A percentile compares a stretch with the other conserved stretches of the same genome.
Conservation (phyloP, 1,140 invertebrate species). For the Arctopsyche grandis region DNA sequence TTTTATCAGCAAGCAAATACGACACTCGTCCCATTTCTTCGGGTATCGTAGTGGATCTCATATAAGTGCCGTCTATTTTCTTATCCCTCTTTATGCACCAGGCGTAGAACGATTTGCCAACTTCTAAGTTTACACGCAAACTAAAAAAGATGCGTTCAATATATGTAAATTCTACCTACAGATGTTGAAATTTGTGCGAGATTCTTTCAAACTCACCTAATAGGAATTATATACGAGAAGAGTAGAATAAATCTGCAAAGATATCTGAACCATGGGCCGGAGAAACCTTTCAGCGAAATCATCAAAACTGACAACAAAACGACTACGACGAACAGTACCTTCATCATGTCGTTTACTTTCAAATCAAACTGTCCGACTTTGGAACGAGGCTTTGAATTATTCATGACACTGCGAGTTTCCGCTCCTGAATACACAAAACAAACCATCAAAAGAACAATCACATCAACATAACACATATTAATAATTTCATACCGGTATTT, state of each 20-base stretch:
- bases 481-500: conserved; percentile 54
- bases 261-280: conserved; percentile 95
- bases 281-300: conserved; percentile 95
- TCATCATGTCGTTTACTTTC: conserved; percentile 96
- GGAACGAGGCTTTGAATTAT: conserved; percentile 93
- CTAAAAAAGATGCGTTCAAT: conserved; percentile 66
- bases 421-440: conserved; percentile 69
- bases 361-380: conserved; percentile 96
- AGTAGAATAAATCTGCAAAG: conserved; percentile 96
- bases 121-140: conserved; percentile 97
- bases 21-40: conserved; percentile 97
- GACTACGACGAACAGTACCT: conserved; percentile 94
- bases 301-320: conserved; percentile 91
- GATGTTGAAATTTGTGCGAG: background rate
- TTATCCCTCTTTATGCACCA: conserved; percentile 96
- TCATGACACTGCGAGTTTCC: conserved; percentile 98
- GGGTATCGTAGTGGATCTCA: conserved; percentile 97
- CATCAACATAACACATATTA: background rate
- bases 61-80: conserved; percentile 93
- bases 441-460: background rate
- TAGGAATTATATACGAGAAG: conserved; percentile 99
- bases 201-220: conserved; percentile 74
- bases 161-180: background rate
- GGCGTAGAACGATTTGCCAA: conserved; percentile 98
- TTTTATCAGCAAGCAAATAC: conserved; percentile 97